phyloP scores from a whole-genome alignment of 2,797 vertebrate species.

The Naso thynnoides region DNA sequence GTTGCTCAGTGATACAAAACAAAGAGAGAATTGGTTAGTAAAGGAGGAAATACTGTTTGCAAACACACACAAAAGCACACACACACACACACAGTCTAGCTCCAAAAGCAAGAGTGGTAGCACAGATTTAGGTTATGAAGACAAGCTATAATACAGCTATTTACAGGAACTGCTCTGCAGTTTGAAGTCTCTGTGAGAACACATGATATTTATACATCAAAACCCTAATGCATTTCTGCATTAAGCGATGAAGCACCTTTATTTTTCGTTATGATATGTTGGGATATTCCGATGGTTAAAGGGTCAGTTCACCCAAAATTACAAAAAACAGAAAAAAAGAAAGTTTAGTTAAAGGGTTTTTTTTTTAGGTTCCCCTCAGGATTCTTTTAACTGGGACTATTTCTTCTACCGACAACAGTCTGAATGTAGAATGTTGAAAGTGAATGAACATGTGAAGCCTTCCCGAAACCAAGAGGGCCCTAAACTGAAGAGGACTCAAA shows the following conservation, averaged over 20 bases:
- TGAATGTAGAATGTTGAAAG: background rate
- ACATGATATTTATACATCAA: constrained; percentile 12
- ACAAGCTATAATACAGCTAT: constrained; percentile 54
- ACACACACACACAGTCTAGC: constrained; percentile 33
- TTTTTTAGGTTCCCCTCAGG: no score
- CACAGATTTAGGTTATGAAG: constrained; percentile 29
- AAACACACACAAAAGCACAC: constrained; percentile 34
- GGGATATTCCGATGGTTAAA: constrained; percentile 4
- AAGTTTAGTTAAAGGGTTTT: no score
- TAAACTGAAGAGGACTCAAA: background rate
- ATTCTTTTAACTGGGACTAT: no score
- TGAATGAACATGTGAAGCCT: background rate
- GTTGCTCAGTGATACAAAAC: constrained; percentile 21
- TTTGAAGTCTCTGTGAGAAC: constrained; percentile 32
- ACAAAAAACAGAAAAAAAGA: background rate
- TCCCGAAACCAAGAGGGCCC: background rate
- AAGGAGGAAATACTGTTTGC: constrained; percentile 25
- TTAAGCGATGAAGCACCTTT: constrained; percentile 49
- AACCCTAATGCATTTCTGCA: constrained; percentile 27
- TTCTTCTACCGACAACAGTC: background rate
- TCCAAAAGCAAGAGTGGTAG: constrained; percentile 22
- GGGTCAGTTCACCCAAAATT: constrained; percentile 35
- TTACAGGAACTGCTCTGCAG: constrained; percentile 76
- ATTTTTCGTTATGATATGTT: constrained; percentile 24
- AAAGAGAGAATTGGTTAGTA: constrained; percentile 31